Percentiles rank a stretch among this genome's conserved stretches.
These are phyloP conservation scores for Pedionomus torquatus DNA, from an alignment of 2,113 vertebrate genomes.

Conservation along the genomic window DNA sequence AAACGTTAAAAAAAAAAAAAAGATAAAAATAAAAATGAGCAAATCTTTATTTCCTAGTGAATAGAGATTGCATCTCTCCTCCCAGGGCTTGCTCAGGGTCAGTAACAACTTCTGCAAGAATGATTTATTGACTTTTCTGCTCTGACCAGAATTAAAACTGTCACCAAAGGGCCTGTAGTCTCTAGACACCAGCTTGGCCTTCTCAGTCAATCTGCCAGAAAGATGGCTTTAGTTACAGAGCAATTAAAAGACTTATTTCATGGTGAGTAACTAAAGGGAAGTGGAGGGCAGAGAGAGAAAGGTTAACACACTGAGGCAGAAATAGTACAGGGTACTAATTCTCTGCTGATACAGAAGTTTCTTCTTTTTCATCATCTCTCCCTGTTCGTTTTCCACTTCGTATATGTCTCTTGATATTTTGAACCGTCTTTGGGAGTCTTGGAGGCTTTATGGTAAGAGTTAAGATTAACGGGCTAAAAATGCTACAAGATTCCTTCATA, in stretches of 20 bases:
- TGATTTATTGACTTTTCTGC: slow-evolving; percentile 72
- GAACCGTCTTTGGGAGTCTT: background rate
- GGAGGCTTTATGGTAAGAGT: background rate
- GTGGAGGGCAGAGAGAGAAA: slow-evolving; percentile 9
- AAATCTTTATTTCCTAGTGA: slow-evolving; percentile 42
- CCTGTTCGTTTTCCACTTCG: background rate
- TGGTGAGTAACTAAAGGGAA: slow-evolving; percentile 52
- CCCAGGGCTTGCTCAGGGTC: slow-evolving; percentile 57
- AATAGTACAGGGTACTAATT: background rate
- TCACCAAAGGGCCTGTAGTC: slow-evolving; percentile 62
- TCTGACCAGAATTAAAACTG: slow-evolving; percentile 71
- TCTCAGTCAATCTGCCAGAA: slow-evolving; percentile 65
- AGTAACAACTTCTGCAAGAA: slow-evolving; percentile 61
- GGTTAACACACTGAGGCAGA: background rate
- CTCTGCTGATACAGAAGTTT: background rate
- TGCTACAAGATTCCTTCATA: background rate
- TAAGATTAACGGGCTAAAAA: background rate
- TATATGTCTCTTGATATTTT: background rate
- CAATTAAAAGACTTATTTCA: slow-evolving; percentile 73
- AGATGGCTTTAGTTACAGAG: slow-evolving; percentile 61
- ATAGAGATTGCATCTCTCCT: slow-evolving; percentile 38
- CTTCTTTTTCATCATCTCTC: background rate
- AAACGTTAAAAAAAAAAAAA: background rate
- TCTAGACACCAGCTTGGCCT: slow-evolving; percentile 49
- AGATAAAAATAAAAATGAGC: background rate